These are phyloP conservation scores for Hoplostethus mediterraneus DNA, from an alignment of 2,797 vertebrate genomes.

Conservation along the genomic window DNA sequence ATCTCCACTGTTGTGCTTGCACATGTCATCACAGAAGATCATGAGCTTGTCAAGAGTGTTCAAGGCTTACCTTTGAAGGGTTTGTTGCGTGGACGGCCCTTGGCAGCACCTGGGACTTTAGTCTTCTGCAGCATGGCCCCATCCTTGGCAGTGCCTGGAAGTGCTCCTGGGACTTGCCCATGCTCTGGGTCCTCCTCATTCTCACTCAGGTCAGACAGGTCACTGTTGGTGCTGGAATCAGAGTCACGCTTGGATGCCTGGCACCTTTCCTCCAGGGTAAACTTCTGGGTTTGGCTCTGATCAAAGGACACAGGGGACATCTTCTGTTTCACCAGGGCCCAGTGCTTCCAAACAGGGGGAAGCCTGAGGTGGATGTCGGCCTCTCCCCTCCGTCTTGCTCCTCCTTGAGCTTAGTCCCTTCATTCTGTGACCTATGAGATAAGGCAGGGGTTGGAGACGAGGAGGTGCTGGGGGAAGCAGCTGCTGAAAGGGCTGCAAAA, in stretches of 20 bases:
- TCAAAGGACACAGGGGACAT: conserved; percentile 88
- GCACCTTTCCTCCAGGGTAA: conserved; percentile 93
- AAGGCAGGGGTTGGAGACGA: conserved; percentile 72
- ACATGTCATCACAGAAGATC: background rate
- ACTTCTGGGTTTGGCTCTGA: conserved; percentile 92
- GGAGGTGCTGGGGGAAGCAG: conserved; percentile 72
- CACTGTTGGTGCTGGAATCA: conserved; percentile 96
- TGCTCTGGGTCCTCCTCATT: conserved; percentile 92
- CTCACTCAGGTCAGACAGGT: conserved; percentile 97
- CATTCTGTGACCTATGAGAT: conserved; percentile 83
- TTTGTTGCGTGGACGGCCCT: conserved; percentile 93
- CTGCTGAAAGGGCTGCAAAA: conserved; percentile 79
- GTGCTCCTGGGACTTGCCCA: conserved; percentile 86
- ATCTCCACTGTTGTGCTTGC: background rate
- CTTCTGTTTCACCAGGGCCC: conserved; percentile 72
- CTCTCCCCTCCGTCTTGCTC: conserved; percentile 82
- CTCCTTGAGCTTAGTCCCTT: conserved; percentile 87
- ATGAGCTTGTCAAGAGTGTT: background rate
- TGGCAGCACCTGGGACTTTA: conserved; percentile 89
- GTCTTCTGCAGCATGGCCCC: conserved; percentile 88
- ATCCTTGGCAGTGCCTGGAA: conserved; percentile 79
- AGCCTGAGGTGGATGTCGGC: conserved; percentile 82
- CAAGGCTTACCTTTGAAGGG: conserved; percentile 92
- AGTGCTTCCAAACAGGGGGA: conserved; percentile 78
- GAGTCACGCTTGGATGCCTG: conserved; percentile 93